A percentile compares a stretch with the other conserved stretches of the same genome.
These are phyloP conservation scores for Acropora yongei DNA, from an alignment of 64 coral and sea anemone species.

Conservation along the genomic window DNA sequence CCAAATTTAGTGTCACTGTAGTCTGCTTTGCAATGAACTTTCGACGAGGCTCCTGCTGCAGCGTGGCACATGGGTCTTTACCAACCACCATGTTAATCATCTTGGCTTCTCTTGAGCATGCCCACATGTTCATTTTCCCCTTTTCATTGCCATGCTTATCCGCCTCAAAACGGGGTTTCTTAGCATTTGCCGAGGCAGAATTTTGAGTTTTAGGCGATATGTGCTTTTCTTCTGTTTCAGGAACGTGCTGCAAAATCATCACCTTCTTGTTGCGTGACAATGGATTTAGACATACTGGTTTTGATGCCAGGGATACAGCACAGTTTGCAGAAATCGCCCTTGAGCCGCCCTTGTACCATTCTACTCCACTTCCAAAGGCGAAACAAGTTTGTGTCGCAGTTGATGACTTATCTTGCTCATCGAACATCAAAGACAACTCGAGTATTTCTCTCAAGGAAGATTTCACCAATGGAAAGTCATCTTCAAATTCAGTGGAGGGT, in stretches of 20 bases:
- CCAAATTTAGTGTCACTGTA: not conserved
- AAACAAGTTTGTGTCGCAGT: not conserved
- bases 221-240: not conserved
- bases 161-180: not conserved
- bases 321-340: not conserved
- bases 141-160: not conserved
- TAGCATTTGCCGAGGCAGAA: not conserved
- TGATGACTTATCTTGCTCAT: not conserved
- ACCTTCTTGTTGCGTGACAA: not conserved
- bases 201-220: not conserved
- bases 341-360: not conserved
- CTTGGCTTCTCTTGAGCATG: not conserved
- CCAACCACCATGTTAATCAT: not conserved
- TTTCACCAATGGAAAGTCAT: not conserved
- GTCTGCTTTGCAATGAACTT: not conserved
- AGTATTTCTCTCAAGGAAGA: not conserved
- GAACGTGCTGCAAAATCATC: not conserved
- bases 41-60: not conserved
- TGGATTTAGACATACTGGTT: not conserved
- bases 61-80: not conserved
- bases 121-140: not conserved
- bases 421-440: not conserved
- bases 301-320: not conserved
- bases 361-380: not conserved
- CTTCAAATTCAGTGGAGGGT: not conserved